Evolutionary conservation across 2,888 invertebrate genomes (phyloP), one percentile per base, ranked within the genome.

Genomic region (Calephelis perditalis): DNA sequence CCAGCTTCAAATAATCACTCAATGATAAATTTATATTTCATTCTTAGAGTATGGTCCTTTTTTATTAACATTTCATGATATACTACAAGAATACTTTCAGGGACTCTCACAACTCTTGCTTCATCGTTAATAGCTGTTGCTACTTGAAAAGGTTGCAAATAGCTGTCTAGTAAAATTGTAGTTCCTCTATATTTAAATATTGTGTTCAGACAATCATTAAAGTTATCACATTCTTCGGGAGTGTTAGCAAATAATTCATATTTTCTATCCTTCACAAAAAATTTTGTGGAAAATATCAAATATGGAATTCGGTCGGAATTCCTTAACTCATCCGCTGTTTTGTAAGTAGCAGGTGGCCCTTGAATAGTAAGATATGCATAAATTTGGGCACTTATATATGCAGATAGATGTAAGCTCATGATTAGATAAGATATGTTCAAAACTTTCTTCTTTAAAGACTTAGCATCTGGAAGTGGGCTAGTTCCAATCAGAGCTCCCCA

Each of bases 11-110:
- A 79, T 0, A 89, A 67, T n/a, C 77, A 71, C 35, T 59, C 45
- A 6, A 80, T 59, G 0, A 77, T 66, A 5, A 70, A 70, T 11
- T 74, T 71, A 55, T 86, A 74, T 8, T 66, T 73, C 0, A 12
- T 58, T 0, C 73, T 71, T 0, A 86, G 62, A 2, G 69, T 60
- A 63, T 75, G 75, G 11, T 75, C 65, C 54, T 79, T 85, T 2
- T 76, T 67, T 0, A 86, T 69, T 12, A 83, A 40, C 77, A 89
- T 87, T 65, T 87, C 85, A 46, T 84, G 81, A 59, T 78, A 87
- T 0, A 83, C 70, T 0, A 74, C 74, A 0, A 88, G 10, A 9
- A 86, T 57, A 55, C 78, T 79, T 44, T 87, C 81, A 1, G 68
- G 6, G 0, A 76, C 65, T 63, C 67, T 71, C 11, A 87, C 54